phyloP scores from a whole-genome alignment of 2,113 vertebrate species.

The Nyctereutes procyonoides region DNA sequence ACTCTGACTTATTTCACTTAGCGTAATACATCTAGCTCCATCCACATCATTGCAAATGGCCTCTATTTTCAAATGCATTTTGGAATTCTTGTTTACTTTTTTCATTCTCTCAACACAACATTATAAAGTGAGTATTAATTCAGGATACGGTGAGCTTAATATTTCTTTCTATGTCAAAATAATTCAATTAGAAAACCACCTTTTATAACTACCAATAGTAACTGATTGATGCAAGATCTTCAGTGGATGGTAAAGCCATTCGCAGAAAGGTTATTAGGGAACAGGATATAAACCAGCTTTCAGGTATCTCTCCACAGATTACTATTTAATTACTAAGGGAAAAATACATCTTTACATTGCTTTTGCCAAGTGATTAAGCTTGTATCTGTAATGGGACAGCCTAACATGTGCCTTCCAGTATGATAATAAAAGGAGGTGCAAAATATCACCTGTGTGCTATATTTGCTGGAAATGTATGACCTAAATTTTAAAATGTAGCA shows the following conservation, averaged over 20 bases:
- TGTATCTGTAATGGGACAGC: not conserved
- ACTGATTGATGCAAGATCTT: not conserved
- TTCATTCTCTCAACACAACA: not conserved
- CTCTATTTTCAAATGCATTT: not conserved
- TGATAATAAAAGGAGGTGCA: not conserved
- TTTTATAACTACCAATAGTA: not conserved
- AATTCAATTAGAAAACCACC: not conserved
- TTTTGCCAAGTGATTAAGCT: not conserved
- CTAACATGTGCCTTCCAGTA: not conserved
- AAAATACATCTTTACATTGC: not conserved
- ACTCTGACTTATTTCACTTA: not conserved
- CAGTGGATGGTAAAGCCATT: not conserved
- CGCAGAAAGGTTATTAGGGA: not conserved
- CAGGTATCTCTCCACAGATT: not conserved
- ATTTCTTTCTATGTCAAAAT: constrained; percentile 33
- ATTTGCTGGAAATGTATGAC: not conserved
- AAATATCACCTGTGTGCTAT: not conserved
- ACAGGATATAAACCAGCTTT: not conserved
- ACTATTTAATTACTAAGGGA: not conserved
- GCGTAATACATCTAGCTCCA: not conserved
- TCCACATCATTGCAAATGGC: not conserved
- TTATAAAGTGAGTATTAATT: not conserved
- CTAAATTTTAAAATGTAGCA: not conserved
- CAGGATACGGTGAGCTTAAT: not conserved
- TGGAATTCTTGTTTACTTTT: not conserved